Evolutionary conservation across 2,113 vertebrate species (phyloP).

Genomic region (Rhinichthys klamathensis): DNA sequence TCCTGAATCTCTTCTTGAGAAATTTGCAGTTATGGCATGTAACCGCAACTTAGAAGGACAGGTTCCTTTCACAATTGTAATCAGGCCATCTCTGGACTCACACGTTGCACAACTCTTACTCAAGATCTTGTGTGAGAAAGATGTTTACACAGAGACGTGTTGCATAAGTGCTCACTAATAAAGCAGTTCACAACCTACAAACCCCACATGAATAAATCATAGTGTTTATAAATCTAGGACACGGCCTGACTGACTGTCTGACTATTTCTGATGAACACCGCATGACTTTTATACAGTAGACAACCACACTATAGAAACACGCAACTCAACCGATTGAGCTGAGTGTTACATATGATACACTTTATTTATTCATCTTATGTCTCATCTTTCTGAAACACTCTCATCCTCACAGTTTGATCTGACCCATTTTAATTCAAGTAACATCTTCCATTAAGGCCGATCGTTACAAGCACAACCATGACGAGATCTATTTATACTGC

Average conservation of each 20-base stretch:
- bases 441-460: no score
- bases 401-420: no score
- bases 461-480: not conserved
- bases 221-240: conserved; percentile 38
- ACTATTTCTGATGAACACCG: not conserved
- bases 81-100: conserved; percentile 43
- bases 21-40: not conserved
- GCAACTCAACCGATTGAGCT: no score
- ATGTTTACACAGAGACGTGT: conserved; percentile 55
- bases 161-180: conserved; percentile 55
- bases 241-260: not conserved
- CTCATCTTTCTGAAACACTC: no score
- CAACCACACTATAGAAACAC: not conserved
- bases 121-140: conserved; percentile 53
- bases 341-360: no score
- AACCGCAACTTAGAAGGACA: not conserved
- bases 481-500: not conserved
- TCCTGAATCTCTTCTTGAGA: not conserved
- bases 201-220: conserved; percentile 34
- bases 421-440: no score
- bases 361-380: no score
- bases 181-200: conserved; percentile 44
- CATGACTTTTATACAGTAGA: not conserved
- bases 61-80: conserved; percentile 28
- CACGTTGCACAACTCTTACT: conserved; percentile 61